These are phyloP conservation scores for Lagodon rhomboides DNA, from an alignment of 2,797 vertebrate genomes.

Conservation along the genomic window DNA sequence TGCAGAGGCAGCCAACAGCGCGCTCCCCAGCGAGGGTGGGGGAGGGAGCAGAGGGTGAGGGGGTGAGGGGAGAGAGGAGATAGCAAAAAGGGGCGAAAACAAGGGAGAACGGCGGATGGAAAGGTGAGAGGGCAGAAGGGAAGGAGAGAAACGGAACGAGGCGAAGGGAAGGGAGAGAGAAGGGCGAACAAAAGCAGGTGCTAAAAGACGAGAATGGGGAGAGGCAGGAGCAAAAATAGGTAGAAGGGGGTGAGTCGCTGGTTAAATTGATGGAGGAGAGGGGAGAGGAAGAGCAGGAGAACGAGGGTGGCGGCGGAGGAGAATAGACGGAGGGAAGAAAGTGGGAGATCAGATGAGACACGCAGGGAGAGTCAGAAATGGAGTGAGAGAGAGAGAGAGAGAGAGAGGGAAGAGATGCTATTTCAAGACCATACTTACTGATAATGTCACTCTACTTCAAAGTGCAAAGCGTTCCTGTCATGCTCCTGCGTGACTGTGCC, in stretches of 20 bases:
- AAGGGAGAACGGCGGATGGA: conserved; percentile 32
- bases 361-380: conserved; percentile 57
- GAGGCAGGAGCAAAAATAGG: conserved; percentile 34
- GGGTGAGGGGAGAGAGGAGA: conserved; percentile 10
- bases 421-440: conserved; percentile 85
- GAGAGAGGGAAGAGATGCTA: conserved; percentile 78
- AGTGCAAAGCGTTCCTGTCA: conserved; percentile 84
- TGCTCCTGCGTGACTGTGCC: conserved; percentile 75
- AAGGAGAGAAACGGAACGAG: conserved; percentile 19
- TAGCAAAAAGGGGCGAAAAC: conserved; percentile 12
- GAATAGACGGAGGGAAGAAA: conserved; percentile 60
- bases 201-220: conserved; percentile 32
- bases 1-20: conserved; percentile 69
- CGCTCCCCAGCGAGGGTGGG: conserved; percentile 36
- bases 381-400: conserved; percentile 67
- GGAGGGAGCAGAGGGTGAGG: conserved; percentile 27
- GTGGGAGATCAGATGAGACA: conserved; percentile 64
- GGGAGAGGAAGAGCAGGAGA: conserved; percentile 41
- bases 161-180: conserved; percentile 3
- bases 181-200: conserved; percentile 26
- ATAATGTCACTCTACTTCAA: conserved; percentile 89
- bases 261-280: conserved; percentile 53
- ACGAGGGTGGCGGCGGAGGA: conserved; percentile 44
- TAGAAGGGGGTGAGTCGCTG: conserved; percentile 16
- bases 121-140: conserved; percentile 37